A percentile compares a stretch with the other conserved stretches of the same genome.
Evolutionary conservation across 2,113 vertebrate genomes (phyloP).

Genomic region (Anser brachyrhynchus): DNA sequence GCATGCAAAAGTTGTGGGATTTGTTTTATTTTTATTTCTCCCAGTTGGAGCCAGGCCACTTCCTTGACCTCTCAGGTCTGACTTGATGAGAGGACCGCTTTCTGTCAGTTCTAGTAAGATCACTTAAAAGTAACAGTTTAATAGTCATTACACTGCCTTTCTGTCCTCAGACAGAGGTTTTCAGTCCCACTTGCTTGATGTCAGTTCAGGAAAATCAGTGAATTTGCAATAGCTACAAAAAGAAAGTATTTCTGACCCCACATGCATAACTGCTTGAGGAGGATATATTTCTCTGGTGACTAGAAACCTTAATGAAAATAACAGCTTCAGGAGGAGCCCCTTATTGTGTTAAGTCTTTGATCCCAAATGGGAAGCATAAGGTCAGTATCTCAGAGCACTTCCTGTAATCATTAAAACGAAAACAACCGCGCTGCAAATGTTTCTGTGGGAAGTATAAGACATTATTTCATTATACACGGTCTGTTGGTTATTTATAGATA

Average conservation of each 20-base stretch:
- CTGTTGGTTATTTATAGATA: neutral
- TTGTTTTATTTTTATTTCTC: neutral
- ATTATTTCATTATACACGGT: neutral
- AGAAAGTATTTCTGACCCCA: neutral
- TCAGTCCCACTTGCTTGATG: neutral
- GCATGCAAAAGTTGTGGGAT: neutral
- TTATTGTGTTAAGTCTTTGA: neutral
- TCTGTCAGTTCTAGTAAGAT: neutral
- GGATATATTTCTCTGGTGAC: fast-evolving
- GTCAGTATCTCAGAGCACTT: neutral
- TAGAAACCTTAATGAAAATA: neutral
- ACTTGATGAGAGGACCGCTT: neutral
- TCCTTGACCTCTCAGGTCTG: neutral
- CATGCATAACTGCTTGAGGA: neutral
- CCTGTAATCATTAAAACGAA: neutral
- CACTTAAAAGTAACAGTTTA: neutral
- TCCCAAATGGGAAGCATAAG: neutral
- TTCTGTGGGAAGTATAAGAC: neutral
- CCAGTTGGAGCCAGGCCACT: neutral
- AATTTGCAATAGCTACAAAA: neutral
- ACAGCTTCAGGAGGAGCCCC: neutral
- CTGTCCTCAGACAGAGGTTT: neutral
- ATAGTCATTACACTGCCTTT: neutral
- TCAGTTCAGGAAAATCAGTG: neutral
- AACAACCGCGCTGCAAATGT: neutral